Conservation (phyloP, 2,797 vertebrate genomes). For the Myripristis jacobus region DNA sequence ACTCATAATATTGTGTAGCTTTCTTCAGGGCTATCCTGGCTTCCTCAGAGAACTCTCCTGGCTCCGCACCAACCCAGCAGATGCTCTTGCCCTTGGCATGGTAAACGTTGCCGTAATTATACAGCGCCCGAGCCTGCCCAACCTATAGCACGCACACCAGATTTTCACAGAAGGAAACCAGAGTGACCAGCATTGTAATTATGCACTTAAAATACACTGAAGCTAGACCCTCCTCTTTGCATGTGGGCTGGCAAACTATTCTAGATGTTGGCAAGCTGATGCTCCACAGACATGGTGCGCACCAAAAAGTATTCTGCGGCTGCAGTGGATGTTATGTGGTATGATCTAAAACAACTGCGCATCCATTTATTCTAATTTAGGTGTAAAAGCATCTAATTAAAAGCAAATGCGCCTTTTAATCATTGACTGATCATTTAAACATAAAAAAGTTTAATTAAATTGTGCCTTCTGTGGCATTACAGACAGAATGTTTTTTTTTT, state of each 20-base stretch:
- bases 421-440: neutral
- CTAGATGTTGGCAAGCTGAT: conserved; percentile 38
- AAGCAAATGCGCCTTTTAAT: conserved; percentile 10
- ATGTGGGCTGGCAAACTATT: conserved; percentile 63
- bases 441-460: neutral
- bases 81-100: conserved; percentile 96
- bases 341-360: conserved; percentile 33
- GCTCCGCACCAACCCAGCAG: conserved; percentile 89
- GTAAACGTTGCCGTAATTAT: conserved; percentile 98
- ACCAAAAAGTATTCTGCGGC: conserved; percentile 37
- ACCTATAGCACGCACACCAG: conserved; percentile 83
- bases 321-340: conserved; percentile 33
- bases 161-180: conserved; percentile 72
- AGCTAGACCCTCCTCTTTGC: conserved; percentile 56
- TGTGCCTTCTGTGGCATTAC: neutral
- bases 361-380: conserved; percentile 25
- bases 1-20: conserved; percentile 96
- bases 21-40: conserved; percentile 89
- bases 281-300: conserved; percentile 17
- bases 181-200: conserved; percentile 72
- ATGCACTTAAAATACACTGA: conserved; percentile 79
- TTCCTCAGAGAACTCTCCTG: conserved; percentile 94
- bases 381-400: conserved; percentile 19
- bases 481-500: neutral
- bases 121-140: conserved; percentile 96